These are phyloP conservation scores for Neoitamus cyanurus DNA, from an alignment of 2,888 invertebrate genomes.

Conservation along the genomic window DNA sequence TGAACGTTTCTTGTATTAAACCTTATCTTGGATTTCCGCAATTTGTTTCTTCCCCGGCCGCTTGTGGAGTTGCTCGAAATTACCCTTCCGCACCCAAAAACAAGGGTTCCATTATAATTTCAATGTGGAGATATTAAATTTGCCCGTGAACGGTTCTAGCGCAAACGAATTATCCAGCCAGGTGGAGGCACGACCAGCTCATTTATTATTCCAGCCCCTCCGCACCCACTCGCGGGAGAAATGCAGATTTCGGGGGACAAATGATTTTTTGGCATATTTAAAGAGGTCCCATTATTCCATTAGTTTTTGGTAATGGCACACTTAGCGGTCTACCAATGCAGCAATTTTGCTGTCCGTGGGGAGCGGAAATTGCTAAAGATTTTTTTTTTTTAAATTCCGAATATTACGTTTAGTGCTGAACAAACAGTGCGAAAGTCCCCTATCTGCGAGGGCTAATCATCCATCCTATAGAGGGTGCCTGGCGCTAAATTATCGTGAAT, in stretches of 20 bases:
- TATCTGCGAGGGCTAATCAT: background rate
- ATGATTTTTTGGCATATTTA: background rate
- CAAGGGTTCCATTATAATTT: slow-evolving; percentile 36
- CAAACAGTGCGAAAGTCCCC: background rate
- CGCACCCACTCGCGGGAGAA: background rate
- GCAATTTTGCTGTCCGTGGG: background rate
- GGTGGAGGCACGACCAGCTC: background rate
- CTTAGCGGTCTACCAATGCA: background rate
- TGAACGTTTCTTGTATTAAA: slow-evolving; percentile 48
- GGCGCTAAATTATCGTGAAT: slow-evolving; percentile 32
- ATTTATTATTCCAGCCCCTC: slow-evolving; percentile 4
- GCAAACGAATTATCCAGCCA: background rate
- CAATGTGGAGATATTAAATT: slow-evolving; percentile 19
- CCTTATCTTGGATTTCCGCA: slow-evolving; percentile 49
- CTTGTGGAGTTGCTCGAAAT: slow-evolving; percentile 14
- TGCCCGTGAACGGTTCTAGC: background rate
- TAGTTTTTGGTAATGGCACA: background rate
- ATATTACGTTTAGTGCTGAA: background rate
- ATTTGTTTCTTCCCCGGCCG: slow-evolving; percentile 44
- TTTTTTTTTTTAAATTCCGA: background rate
- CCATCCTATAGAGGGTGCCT: background rate
- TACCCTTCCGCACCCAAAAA: slow-evolving; percentile 23
- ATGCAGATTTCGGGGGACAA: background rate
- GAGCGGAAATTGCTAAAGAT: background rate
- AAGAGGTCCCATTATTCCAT: background rate